phyloP scores from a whole-genome alignment of 2,113 vertebrate species.

The Tichodroma muraria region DNA sequence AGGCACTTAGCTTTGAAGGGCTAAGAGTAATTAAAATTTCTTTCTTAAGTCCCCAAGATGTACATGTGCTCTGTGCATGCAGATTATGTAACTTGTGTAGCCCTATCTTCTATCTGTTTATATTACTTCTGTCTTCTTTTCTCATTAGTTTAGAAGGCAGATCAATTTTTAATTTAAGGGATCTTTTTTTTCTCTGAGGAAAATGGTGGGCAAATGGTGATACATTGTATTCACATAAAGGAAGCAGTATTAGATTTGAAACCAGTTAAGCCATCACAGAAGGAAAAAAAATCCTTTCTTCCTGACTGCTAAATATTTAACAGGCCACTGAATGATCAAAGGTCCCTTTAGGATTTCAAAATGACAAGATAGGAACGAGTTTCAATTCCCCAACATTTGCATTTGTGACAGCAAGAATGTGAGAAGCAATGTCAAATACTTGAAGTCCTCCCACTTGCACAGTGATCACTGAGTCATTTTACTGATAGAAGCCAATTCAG shows the following conservation, averaged over 20 bases:
- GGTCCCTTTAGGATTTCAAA: constrained; percentile 11
- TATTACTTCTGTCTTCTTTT: not conserved
- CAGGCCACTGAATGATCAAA: not conserved
- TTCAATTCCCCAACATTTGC: constrained; percentile 6
- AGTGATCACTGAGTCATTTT: constrained; percentile 25
- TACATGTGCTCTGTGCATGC: not conserved
- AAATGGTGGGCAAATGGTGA: not conserved
- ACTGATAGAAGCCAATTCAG: not conserved
- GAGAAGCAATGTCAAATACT: constrained; percentile 6
- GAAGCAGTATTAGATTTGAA: not conserved
- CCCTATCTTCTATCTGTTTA: not conserved
- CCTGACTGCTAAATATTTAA: not conserved
- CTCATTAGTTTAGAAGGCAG: not conserved
- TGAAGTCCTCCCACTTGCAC: constrained; percentile 1
- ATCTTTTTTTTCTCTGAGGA: not conserved
- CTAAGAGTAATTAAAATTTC: not conserved
- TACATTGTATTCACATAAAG: not conserved
- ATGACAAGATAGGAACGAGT: not conserved
- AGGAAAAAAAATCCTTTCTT: not conserved
- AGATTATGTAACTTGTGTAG: not conserved
- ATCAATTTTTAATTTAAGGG: not conserved
- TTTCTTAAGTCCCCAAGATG: not conserved
- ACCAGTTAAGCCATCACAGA: not conserved
- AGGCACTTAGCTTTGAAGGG: not conserved
- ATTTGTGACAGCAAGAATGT: constrained; percentile 7